These are phyloP conservation scores for Isichthys henryi DNA, from an alignment of 2,113 vertebrate genomes.

Conservation along the genomic window DNA sequence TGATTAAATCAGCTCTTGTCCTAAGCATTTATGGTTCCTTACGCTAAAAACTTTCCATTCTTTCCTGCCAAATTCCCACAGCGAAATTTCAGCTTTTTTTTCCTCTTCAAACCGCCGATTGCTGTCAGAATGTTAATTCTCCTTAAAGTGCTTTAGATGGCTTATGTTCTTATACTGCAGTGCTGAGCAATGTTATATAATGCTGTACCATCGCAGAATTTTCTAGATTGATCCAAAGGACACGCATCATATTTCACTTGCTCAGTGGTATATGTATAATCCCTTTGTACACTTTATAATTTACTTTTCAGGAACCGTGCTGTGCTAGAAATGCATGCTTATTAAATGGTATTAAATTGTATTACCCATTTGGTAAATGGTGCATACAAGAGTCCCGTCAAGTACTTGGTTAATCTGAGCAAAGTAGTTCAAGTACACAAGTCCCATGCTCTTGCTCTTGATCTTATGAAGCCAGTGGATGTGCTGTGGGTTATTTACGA, in stretches of 20 bases:
- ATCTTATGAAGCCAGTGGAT: background rate
- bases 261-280: background rate
- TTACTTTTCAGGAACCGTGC: background rate
- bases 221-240: background rate
- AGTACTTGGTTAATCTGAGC: background rate
- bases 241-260: background rate
- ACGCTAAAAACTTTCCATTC: constrained; percentile 18
- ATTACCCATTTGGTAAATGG: background rate
- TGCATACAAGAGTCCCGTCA: background rate
- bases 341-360: background rate
- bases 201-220: constrained; percentile 23
- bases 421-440: background rate
- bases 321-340: background rate
- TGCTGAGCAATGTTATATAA: constrained; percentile 8
- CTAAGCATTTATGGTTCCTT: background rate
- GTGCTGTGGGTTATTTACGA: background rate
- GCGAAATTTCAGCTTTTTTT: constrained; percentile 12
- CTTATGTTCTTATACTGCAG: background rate
- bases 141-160: constrained; percentile 18
- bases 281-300: background rate
- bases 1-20: constrained; percentile 17
- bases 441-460: background rate
- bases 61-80: constrained; percentile 26
- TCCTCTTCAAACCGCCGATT: background rate
- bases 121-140: constrained; percentile 22